Percentiles rank a stretch among this genome's conserved stretches.
These are phyloP conservation scores for Clanis bilineata DNA, from an alignment of 2,888 invertebrate genomes.

Conservation along the genomic window DNA sequence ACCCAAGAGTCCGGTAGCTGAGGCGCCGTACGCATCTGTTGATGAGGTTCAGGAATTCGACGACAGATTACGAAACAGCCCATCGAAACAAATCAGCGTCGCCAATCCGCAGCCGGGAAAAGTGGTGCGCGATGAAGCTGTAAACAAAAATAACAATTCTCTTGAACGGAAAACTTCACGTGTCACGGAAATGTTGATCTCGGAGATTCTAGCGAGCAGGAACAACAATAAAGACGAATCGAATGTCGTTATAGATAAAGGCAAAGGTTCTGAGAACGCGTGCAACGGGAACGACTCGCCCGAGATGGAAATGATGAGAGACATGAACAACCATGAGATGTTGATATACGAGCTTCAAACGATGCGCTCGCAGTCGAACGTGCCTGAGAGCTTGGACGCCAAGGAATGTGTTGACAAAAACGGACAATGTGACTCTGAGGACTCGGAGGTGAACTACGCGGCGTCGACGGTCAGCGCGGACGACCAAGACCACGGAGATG, in stretches of 20 bases:
- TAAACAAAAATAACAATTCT: slow-evolving; percentile 66
- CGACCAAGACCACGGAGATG: slow-evolving; percentile 54
- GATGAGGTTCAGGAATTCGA: slow-evolving; percentile 72
- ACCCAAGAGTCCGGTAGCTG: slow-evolving; percentile 50
- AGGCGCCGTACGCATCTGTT: slow-evolving; percentile 74
- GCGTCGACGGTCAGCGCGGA: slow-evolving; percentile 64
- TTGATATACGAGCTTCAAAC: slow-evolving; percentile 86
- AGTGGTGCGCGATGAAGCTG: slow-evolving; percentile 49
- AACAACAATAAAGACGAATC: slow-evolving; percentile 73
- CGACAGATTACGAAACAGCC: slow-evolving; percentile 68
- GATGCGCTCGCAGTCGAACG: slow-evolving; percentile 81
- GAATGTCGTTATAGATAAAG: slow-evolving; percentile 75
- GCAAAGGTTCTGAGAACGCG: slow-evolving; percentile 58
- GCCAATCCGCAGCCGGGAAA: slow-evolving; percentile 40
- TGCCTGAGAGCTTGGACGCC: slow-evolving; percentile 53
- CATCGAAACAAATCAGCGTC: slow-evolving; percentile 55
- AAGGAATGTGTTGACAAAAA: slow-evolving; percentile 50
- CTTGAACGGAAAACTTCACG: slow-evolving; percentile 74
- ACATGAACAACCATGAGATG: slow-evolving; percentile 85
- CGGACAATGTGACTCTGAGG: slow-evolving; percentile 67
- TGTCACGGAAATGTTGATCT: slow-evolving; percentile 78
- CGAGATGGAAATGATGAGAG: slow-evolving; percentile 65
- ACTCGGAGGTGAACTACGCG: slow-evolving; percentile 68
- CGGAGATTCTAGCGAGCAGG: slow-evolving; percentile 77
- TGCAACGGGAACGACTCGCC: slow-evolving; percentile 56